Base-by-base conservation (phyloP, 2,888 invertebrate genomes). In the Patella caerulea region DNA sequence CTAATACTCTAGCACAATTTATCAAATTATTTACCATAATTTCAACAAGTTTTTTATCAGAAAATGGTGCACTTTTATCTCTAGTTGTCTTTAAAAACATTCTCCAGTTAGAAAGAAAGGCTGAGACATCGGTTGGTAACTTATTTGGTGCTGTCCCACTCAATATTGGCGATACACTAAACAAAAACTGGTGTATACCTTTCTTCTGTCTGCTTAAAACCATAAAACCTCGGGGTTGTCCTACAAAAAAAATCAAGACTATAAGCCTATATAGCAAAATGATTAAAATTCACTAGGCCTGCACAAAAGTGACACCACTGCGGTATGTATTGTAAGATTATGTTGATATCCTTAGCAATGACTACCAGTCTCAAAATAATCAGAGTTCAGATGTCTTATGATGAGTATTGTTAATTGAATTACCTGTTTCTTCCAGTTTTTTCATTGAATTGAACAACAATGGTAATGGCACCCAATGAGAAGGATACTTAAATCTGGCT, bases 401-500 rank as follows among this genome's bases (percentile, higher is more conserved):
- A 34, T 3, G 45, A 45, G 45, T 45, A 45, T 45, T 45, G 45
- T 45, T 45, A 45, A 45, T 45, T 45, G 45, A 45, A 9, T 73
- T 79, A 86, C 88, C 88, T 81, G 91, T 90, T 5, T 86, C 83
- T 2, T 79, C 92, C 1, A 87, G 34, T 0, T 86, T 84, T 73
- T 86, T 82, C 90, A 92, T 91, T 2, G 92, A 89, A 70, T 88
- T 76, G 76, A 86, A 90, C n/a, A 92, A 82, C 5, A 84, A 78
- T 7, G 83, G 71, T 15, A 92, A 73, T 0, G 88, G 79, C 1
- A 92, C 88, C 92, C 92, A 92, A 79, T 92, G 91, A 7, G 92
- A 91, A 4, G 91, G 91, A 81, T 92, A 91, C 82, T 92, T 92
- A 86, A 92, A 92, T 75, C 92, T 82, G 7, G 92, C 92, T 0